Evolutionary conservation across 2,113 vertebrate species (phyloP), one percentile per base, ranked within the genome.

Genomic region (Merops nubicus): DNA sequence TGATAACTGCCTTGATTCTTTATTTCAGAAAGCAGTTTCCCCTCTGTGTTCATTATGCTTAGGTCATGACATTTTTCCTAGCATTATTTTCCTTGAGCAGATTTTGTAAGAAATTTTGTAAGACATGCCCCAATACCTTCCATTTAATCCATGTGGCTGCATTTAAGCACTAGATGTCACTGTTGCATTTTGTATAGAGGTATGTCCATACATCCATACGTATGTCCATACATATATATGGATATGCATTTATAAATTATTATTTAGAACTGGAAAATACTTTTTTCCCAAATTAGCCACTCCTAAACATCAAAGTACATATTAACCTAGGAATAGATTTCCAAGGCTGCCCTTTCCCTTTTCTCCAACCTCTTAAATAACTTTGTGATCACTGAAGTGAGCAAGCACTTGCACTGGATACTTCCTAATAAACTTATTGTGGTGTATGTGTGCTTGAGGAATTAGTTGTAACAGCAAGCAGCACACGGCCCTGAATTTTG

Each of bases 121-220:
- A 75, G 47, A 69, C 74, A 38, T 75, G 12, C 31, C 2, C 12
- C 6, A 31, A 8, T 8, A 15, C 50, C 21, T 67, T 73, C 22
- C 7, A 1, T 31, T 57, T 59, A 60, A 54, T 51, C 47, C 48
- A 12, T 16, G n/a, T 91, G 75, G 62, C 29, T 62, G n/a, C 56
- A 51, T 74, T 94, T 82, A 25, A 86, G 93, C 97, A 77, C 97
- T 97, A 98, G 98, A 76, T 97, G 98, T 97, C 98, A 97, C 86
- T 98, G 73, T 98, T 97, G 96, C 43, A 42, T 68, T 73, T 96
- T 54, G 20, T 63, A 45, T 63, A 4, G 6, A 20, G 21, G 42
- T 38, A 12, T 48, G 43, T 75, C 5, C 11, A 3, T 51, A 2
- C 12, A 25, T 21, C 2, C 7, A 9, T 21, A 12, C 7, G 2